These are phyloP conservation scores for Riptortus pedestris DNA, from an alignment of 1,140 invertebrate species.

Conservation along the genomic window DNA sequence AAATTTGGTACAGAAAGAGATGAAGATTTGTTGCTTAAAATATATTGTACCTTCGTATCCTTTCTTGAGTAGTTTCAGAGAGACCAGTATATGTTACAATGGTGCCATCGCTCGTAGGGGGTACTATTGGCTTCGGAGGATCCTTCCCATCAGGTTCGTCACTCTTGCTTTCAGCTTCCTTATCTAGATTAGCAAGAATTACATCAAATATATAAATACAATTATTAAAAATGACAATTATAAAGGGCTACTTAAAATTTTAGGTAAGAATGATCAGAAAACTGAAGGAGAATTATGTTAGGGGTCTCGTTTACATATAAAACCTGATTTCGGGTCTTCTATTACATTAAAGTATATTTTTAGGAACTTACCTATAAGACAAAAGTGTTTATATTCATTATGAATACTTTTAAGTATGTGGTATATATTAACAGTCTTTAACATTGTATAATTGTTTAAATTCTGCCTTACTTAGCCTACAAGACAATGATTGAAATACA, in stretches of 20 bases:
- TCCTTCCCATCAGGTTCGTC: constrained; percentile 4
- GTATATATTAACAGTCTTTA: too few species aligned
- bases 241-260: not conserved
- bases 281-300: too few species aligned
- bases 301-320: too few species aligned
- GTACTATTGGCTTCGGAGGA: not conserved
- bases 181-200: not conserved
- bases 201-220: not conserved
- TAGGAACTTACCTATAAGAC: too few species aligned
- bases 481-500: too few species aligned
- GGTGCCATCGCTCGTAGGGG: constrained; percentile 38
- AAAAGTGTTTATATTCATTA: too few species aligned
- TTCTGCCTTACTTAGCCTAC: too few species aligned
- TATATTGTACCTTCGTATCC: constrained; percentile 44
- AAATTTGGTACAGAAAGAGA: too few species aligned
- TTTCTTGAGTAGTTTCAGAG: constrained; percentile 48
- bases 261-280: not conserved
- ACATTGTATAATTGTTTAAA: too few species aligned
- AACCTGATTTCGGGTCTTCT: too few species aligned
- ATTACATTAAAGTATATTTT: too few species aligned
- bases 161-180: constrained; percentile 9
- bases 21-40: not conserved
- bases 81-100: constrained; percentile 48
- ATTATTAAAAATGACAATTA: not conserved
- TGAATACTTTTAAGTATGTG: too few species aligned